phyloP scores from a whole-genome alignment of 2,888 invertebrate genomes.

The Hemicrepidius hirtus region DNA sequence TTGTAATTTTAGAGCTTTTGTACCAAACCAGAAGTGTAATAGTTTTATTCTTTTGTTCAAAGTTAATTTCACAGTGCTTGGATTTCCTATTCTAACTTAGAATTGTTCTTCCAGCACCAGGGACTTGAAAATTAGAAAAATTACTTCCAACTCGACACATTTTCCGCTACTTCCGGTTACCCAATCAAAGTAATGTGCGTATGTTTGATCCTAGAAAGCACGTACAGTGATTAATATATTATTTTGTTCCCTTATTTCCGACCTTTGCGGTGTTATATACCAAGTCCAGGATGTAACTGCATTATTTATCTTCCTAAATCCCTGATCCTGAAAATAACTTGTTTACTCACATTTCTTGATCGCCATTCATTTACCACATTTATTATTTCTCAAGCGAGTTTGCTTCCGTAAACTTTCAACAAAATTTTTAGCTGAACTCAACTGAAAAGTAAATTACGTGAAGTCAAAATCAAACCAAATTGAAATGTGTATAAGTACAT shows the following conservation, averaged over 20 bases:
- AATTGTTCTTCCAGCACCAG: conserved; percentile 1
- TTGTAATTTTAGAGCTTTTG: background rate
- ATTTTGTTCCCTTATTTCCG: conserved; percentile 39
- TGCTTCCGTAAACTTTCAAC: no score
- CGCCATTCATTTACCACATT: background rate
- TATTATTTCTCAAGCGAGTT: no score
- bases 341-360: conserved; percentile 30
- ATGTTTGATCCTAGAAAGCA: conserved; percentile 15
- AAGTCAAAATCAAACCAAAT: no score
- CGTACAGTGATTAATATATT: conserved; percentile 35
- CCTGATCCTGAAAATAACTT: conserved; percentile 23
- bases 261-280: conserved; percentile 24
- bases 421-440: no score
- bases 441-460: no score
- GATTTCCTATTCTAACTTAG: conserved; percentile 16
- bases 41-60: conserved; percentile 32
- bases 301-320: conserved; percentile 37
- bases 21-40: conserved; percentile 4
- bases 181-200: conserved; percentile 27
- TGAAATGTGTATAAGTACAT: no score
- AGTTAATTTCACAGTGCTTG: conserved; percentile 36
- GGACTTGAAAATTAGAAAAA: conserved; percentile 25
- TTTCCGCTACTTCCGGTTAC: background rate
- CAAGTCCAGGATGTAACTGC: conserved; percentile 36
- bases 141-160: conserved; percentile 6